A percentile compares a stretch with the other conserved stretches of the same genome.
These are phyloP conservation scores for Corythornis vintsioides DNA, from an alignment of 2,113 vertebrate genomes.

Conservation along the genomic window DNA sequence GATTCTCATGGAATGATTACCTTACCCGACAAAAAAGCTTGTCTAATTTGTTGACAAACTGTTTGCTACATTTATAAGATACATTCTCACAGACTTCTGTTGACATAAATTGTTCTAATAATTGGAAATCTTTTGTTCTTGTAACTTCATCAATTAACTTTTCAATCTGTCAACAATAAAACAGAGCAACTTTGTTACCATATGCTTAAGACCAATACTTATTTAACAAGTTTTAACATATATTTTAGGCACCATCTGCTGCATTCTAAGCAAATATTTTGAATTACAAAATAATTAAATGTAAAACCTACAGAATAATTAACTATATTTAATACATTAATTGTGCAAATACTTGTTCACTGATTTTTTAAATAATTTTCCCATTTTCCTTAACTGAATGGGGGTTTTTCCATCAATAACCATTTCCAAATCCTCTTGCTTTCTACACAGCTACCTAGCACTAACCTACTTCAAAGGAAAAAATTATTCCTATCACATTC, in stretches of 20 bases:
- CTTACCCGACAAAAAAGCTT: conserved; percentile 85
- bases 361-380: not conserved
- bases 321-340: not conserved
- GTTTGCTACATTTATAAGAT: conserved; percentile 83
- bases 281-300: not conserved
- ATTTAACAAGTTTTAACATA: not conserved
- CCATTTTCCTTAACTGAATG: not conserved
- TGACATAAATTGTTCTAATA: conserved; percentile 80
- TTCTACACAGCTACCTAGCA: not conserved
- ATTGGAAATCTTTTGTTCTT: conserved; percentile 77
- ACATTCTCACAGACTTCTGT: conserved; percentile 63
- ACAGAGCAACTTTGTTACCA: not conserved
- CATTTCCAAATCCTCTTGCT: not conserved
- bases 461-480: not conserved
- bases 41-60: conserved; percentile 88
- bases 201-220: not conserved
- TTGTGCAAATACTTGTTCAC: not conserved
- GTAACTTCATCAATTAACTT: conserved; percentile 83
- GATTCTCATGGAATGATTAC: not conserved
- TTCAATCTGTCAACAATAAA: conserved; percentile 80
- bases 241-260: not conserved
- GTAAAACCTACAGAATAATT: not conserved
- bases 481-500: not conserved
- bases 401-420: not conserved
- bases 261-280: not conserved